Conservation (phyloP, 2,797 vertebrate species). For the Manis pentadactyla region DNA sequence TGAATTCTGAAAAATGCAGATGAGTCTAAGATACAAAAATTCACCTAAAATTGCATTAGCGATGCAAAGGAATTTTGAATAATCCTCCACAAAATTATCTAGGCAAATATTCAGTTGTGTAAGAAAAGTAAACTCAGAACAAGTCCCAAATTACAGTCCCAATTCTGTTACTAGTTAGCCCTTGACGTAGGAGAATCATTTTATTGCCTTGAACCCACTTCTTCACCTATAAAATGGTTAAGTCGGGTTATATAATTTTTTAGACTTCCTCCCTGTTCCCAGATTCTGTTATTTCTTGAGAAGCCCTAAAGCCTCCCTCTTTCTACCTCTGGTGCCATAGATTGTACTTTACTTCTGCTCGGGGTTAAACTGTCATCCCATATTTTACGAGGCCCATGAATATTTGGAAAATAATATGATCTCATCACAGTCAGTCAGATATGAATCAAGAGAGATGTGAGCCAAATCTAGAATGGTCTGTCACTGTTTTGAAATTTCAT, state of each 20-base stretch:
- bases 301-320: not conserved
- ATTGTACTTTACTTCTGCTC: not conserved
- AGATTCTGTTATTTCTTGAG: not conserved
- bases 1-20: not conserved
- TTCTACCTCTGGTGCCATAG: not conserved
- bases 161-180: not conserved
- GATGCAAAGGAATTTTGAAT: not conserved
- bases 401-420: not conserved
- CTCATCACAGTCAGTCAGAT: not conserved
- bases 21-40: not conserved
- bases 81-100: not conserved
- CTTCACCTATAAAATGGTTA: not conserved
- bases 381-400: not conserved
- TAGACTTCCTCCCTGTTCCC: not conserved
- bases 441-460: not conserved
- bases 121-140: not conserved
- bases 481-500: not conserved
- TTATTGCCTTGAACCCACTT: not conserved
- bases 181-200: not conserved
- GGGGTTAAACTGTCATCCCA: not conserved
- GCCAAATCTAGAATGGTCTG: not conserved
- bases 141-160: not conserved
- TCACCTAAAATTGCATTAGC: not conserved
- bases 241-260: not conserved
- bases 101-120: not conserved